Percentiles rank a stretch among this genome's conserved stretches.
phyloP scores from a whole-genome alignment of 2,113 vertebrate genomes.

The Oreochromis niloticus region DNA sequence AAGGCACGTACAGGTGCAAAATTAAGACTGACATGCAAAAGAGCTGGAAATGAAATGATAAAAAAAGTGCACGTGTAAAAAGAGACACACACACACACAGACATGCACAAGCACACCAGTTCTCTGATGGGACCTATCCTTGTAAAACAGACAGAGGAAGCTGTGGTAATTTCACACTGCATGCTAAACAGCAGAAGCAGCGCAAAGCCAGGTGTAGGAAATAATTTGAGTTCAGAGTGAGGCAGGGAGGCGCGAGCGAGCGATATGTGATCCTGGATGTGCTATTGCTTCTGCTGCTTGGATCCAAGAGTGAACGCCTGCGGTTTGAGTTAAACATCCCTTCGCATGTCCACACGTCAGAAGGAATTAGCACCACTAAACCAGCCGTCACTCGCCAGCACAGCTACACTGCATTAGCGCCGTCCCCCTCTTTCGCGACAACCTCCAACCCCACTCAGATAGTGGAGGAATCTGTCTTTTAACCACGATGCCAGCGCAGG shows the following conservation, averaged over 20 bases:
- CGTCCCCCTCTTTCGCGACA: constrained; percentile 6
- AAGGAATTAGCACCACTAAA: constrained; percentile 47
- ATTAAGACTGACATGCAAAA: neutral
- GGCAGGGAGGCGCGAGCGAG: neutral
- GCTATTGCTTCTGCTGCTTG: constrained; percentile 13
- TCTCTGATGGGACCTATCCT: constrained; percentile 20
- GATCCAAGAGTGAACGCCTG: constrained; percentile 25
- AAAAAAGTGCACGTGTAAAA: neutral
- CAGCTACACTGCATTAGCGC: constrained; percentile 32
- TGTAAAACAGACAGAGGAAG: constrained; percentile 18
- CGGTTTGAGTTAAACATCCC: constrained; percentile 34
- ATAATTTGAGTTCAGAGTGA: constrained; percentile 14
- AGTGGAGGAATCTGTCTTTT: constrained; percentile 41
- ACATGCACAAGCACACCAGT: neutral
- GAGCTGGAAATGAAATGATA: neutral
- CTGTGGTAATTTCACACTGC: constrained; percentile 34
- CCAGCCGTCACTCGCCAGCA: constrained; percentile 26
- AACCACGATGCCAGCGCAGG: constrained; percentile 14
- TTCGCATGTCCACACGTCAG: constrained; percentile 42
- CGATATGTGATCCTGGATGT: neutral
- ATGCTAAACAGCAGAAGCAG: constrained; percentile 36
- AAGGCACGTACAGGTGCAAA: neutral
- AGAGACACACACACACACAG: neutral
- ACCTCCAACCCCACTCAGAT: constrained; percentile 41
- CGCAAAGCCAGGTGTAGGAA: constrained; percentile 22